phyloP scores from a whole-genome alignment of 2,113 vertebrate genomes.

The Acanthochromis polyacanthus region DNA sequence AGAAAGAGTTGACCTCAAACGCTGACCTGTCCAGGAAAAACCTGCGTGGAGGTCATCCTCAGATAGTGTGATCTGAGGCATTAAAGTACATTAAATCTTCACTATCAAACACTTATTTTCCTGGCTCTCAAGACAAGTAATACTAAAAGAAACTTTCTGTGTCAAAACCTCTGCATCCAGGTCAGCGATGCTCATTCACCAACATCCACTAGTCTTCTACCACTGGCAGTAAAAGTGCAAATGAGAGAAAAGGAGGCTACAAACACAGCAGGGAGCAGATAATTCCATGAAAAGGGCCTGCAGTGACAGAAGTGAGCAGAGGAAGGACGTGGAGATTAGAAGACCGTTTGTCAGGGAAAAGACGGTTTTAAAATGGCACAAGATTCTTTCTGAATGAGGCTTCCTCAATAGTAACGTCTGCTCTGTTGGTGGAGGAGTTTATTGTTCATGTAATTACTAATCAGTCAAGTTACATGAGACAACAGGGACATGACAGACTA shows the following conservation, averaged over 20 bases:
- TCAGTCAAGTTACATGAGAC: not conserved
- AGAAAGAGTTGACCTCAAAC: constrained; percentile 8
- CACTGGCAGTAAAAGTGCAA: constrained; percentile 45
- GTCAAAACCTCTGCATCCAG: constrained; percentile 47
- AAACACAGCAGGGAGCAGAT: constrained; percentile 55
- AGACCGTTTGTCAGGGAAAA: not conserved
- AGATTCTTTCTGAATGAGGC: not conserved
- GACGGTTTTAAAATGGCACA: not conserved
- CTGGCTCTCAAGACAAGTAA: not conserved
- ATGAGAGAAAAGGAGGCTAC: constrained; percentile 54
- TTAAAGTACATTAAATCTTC: not conserved
- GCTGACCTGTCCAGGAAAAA: constrained; percentile 44
- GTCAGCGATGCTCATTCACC: constrained; percentile 35
- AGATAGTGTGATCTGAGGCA: constrained; percentile 31
- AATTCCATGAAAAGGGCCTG: constrained; percentile 11
- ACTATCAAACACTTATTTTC: too few relatives aligned
- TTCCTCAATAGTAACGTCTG: not conserved
- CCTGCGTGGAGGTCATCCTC: constrained; percentile 27
- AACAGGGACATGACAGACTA: not conserved
- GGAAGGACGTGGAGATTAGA: constrained; percentile 1
- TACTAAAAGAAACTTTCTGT: not conserved
- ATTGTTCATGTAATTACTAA: not conserved
- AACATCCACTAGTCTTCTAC: constrained; percentile 32
- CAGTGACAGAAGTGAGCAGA: constrained; percentile 16
- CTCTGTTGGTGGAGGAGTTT: not conserved